Evolutionary conservation across 2,113 vertebrate genomes (phyloP), one percentile per base, ranked within the genome.

Genomic region (Erythrocercus mccallii): DNA sequence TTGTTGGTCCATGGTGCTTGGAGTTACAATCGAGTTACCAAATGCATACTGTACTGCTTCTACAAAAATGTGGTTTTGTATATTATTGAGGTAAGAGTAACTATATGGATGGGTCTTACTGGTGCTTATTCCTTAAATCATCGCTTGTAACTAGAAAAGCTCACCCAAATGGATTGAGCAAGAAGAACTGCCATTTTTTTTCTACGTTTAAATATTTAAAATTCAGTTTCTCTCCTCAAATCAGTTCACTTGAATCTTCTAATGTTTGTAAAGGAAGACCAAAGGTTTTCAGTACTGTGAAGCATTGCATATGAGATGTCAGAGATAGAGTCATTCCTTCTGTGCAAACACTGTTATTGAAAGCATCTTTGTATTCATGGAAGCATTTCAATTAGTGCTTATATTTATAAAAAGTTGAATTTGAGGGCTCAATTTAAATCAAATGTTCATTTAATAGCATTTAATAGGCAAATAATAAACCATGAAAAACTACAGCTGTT

Each of bases 1-100:
- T 96, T 99, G 77, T 72, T 99, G 97, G 99, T 99, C 77, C 99
- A 99, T 1, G 99, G 99, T 72, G 99, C 99, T 33, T 99, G 99
- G 99, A 99, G 99, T 97, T 99, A 99, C 97, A 99, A 99, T 96
- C 98, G 99, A 40, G 99, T 99, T 96, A 99, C 99, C 92, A 99
- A 99, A 97, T 99, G 99, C 96, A 99, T 99, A 95, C 97, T 99
- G 53, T 99, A 99, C 97, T 99, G 99, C 96, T 99, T 99, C 98
- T 99, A 99, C 95, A 99, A 99, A 98, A 99, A 99, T 15, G 99
- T 99, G 94, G 99, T 99, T 68, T 98, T 99, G 38, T 99, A 99
- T 97, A 99, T 99, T 88, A 99, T 99, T 42, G 99, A 99, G 99
- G 99, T 99, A 97, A 97, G 98, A 82, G 31, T 19, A 54, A 9